These are phyloP conservation scores for Bubo scandiacus DNA, from an alignment of 2,113 vertebrate species.

Conservation along the genomic window DNA sequence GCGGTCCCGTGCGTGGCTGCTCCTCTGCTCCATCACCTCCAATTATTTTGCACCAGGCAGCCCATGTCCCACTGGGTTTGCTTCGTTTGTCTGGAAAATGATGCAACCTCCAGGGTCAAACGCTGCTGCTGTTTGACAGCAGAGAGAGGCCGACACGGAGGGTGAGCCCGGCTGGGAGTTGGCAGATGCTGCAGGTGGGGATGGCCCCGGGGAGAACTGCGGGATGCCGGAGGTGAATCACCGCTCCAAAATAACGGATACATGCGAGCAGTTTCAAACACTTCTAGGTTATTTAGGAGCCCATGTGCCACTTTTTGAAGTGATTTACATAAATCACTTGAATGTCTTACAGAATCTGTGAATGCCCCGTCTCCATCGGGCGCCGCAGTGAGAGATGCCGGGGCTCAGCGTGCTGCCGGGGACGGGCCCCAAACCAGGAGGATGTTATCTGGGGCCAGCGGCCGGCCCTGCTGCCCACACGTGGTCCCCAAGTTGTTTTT, in stretches of 20 bases:
- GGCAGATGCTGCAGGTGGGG: neutral
- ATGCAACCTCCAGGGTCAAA: neutral
- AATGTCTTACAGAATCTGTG: neutral
- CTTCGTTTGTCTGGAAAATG: neutral
- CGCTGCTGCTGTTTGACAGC: neutral
- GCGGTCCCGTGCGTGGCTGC: neutral
- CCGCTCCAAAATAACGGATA: neutral
- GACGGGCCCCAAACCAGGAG: neutral
- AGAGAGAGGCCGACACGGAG: accelerated
- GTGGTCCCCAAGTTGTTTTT: neutral
- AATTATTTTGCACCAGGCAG: neutral
- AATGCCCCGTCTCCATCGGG: neutral
- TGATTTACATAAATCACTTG: neutral
- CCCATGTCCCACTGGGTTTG: neutral
- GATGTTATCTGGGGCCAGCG: neutral
- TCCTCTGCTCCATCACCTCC: conserved; percentile 33
- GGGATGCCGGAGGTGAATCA: neutral
- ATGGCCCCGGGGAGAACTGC: accelerated
- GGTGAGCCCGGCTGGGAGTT: accelerated
- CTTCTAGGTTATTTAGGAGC: conserved; percentile 24
- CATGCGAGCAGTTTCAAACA: accelerated
- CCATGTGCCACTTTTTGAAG: neutral
- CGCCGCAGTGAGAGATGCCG: accelerated
- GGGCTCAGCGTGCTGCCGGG: accelerated
- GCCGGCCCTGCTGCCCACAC: accelerated